These are phyloP conservation scores for Camponotus floridanus DNA, from an alignment of 1,140 invertebrate species.

Conservation along the genomic window DNA sequence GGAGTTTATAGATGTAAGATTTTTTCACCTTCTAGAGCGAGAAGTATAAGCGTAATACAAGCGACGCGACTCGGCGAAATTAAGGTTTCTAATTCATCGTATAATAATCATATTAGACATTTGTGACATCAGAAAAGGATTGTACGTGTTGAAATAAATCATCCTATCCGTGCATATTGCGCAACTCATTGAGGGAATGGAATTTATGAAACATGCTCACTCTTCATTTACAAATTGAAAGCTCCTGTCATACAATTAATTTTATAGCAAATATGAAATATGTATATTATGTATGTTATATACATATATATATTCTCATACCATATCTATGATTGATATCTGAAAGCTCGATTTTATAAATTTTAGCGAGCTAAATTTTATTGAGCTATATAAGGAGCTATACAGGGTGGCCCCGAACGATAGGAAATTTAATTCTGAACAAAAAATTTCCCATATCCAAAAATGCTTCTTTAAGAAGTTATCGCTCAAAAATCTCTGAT, in stretches of 20 bases:
- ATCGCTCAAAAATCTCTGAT: too few relatives aligned
- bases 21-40: constrained; percentile 40
- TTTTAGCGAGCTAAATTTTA: too few relatives aligned
- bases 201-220: background rate
- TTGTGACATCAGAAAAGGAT: background rate
- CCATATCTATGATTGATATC: background rate
- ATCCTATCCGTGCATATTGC: background rate
- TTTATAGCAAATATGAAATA: background rate
- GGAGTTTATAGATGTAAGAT: constrained; percentile 26
- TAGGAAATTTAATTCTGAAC: too few relatives aligned
- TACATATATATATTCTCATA: background rate
- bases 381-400: too few relatives aligned
- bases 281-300: background rate
- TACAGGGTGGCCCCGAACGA: too few relatives aligned
- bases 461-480: too few relatives aligned
- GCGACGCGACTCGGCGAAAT: constrained; percentile 20
- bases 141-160: background rate
- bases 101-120: background rate
- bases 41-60: constrained; percentile 29
- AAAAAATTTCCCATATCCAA: too few relatives aligned
- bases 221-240: background rate
- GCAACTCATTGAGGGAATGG: background rate
- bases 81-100: background rate
- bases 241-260: background rate
- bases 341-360: too few relatives aligned